Evolutionary conservation across 2,797 vertebrate genomes (phyloP).

Genomic region (Anomalospiza imberbis): DNA sequence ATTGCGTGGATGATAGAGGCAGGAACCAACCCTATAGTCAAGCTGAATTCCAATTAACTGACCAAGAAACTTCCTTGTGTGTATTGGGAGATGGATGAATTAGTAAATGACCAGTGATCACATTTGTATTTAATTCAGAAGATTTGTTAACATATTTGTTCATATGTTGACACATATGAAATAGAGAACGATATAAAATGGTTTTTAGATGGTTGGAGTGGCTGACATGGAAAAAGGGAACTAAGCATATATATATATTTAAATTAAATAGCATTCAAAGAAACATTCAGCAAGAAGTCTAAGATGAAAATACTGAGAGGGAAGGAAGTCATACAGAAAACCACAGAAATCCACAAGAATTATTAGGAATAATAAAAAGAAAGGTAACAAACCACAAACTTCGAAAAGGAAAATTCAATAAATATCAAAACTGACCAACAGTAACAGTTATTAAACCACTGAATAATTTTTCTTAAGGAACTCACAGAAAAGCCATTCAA

Average conservation of each 20-base stretch:
- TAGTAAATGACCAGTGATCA: neutral
- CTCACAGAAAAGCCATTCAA: neutral
- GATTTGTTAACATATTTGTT: too few relatives aligned
- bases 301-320: neutral
- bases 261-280: neutral
- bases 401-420: neutral
- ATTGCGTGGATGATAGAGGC: neutral
- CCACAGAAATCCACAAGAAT: neutral
- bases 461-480: neutral
- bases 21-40: neutral
- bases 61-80: neutral
- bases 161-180: neutral
- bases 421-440: neutral
- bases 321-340: neutral
- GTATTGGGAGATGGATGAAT: neutral
- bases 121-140: neutral
- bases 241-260: neutral
- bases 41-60: neutral
- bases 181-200: neutral
- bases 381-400: accelerated
- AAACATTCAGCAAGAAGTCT: neutral
- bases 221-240: neutral
- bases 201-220: neutral
- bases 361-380: neutral
- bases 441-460: neutral